phyloP scores from a whole-genome alignment of 2,797 vertebrate species.

The Muscicapa striata region DNA sequence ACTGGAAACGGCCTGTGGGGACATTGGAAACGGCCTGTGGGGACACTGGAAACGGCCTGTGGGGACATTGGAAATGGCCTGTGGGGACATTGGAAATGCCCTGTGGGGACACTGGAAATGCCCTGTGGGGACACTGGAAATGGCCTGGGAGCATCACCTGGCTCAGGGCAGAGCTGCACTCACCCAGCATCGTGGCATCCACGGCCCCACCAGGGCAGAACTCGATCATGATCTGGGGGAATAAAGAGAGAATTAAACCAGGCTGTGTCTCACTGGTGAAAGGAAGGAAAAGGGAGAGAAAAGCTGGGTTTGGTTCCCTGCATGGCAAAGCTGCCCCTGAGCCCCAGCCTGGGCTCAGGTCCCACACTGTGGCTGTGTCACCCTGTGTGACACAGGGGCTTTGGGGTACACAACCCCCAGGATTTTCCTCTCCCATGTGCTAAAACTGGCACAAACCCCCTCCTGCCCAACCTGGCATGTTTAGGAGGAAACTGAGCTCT shows the following conservation, averaged over 20 bases:
- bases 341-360: background rate
- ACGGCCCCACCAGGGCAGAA: conserved; percentile 96
- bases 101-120: background rate
- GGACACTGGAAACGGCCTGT: background rate
- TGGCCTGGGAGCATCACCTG: fast-evolving
- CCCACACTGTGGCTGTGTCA: background rate
- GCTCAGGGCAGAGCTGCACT: background rate
- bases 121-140: background rate
- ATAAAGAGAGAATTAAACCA: background rate
- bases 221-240: conserved; percentile 94
- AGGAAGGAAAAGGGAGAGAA: background rate
- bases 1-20: too few relatives aligned
- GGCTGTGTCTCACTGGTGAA: background rate
- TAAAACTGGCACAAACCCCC: too few relatives aligned
- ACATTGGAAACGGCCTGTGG: background rate
- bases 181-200: conserved; percentile 96
- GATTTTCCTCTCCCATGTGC: too few relatives aligned
- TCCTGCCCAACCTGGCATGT: too few relatives aligned
- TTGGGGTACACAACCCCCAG: too few relatives aligned
- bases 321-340: background rate
- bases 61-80: background rate
- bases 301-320: background rate
- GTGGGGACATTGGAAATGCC: background rate
- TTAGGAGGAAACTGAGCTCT: too few relatives aligned
- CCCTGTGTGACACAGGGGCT: too few relatives aligned